Evolutionary conservation across 1,140 invertebrate genomes (phyloP), one percentile per base, ranked within the genome.

Genomic region (Calliphora vicina): DNA sequence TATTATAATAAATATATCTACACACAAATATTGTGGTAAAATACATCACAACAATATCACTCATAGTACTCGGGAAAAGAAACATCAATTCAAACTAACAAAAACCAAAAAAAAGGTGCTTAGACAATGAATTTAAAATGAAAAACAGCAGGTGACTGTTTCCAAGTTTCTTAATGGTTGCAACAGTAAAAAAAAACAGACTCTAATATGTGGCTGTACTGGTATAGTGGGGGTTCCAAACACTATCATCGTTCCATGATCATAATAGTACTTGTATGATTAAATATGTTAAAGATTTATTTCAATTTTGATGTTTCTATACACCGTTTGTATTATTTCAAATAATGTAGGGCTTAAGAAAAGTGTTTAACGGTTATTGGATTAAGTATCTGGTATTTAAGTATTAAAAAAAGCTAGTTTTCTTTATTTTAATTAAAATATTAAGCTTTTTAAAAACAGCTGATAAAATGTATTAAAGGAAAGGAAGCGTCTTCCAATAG

Each of bases 61-160:
- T 50, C 45, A 13, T 15, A 50, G 15, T 12, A n/a, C n/a, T n/a
- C n/a, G n/a, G n/a, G n/a, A 50, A 10, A 35, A 42, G 10, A 42
- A 74, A 73, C 35, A 35, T 35, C 10, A 35, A 35, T 35, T 35
- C 35, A 35, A 23, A 71, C n/a, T 20, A 71, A 23, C 17, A n/a
- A 71, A n/a, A 71, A 71, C 67, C 13, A 74, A 12, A 17, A 74
- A 74, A 35, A 74, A 74, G 72, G 27, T 74, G n/a, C 35, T 35
- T 35, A 74, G 72, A 74, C 72, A 74, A 74, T 74, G 26, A 27
- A 15, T 35, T 5, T 74, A 42, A 74, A 27, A 74, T 13, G 23
- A 15, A 74, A 74, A 74, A 74, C 72, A 74, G 72, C 72, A 74
- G 72, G 72, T 74, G 72, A 17, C 26, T 35, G 27, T 27, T 20